Base-by-base conservation (phyloP, 2,797 vertebrate species). In the Acanthornis magna region DNA sequence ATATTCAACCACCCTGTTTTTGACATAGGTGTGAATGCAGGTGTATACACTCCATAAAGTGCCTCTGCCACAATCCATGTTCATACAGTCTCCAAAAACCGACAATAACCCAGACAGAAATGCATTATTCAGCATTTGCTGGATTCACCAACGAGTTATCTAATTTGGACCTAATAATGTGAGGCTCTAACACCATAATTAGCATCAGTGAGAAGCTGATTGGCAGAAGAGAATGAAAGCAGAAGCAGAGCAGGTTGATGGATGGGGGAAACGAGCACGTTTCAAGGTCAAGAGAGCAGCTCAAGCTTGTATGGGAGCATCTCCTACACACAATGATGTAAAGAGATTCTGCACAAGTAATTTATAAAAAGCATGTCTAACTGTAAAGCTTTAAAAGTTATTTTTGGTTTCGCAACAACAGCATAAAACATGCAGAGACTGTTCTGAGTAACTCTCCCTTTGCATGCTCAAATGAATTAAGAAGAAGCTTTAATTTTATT, bases 211-310 rank as follows among this genome's bases (percentile, higher is more conserved):
- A 86, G 66, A 85, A 92, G 27, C 9, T 87, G 77, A 84, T 4
- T 82, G 87, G 65, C 54, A 84, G 82, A 76, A 50, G 11, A 78
- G 23, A 84, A 78, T 0, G 8, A 71, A 34, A 74, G 43, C 20
- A 93, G 54, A 18, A 6, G 0, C 10, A 45, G 47, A 80, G 17
- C n/a, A 80, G 53, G 18, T 23, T 7, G 1, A 29, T 0, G 4
- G 53, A 60, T 0, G 7, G 18, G 1, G 6, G 7, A 88, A 88
- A 78, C 42, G 13, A 53, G 19, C 23, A 78, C 0, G 0, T 36
- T 67, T 84, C 70, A 91, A 91, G 61, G 68, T 70, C 8, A 8
- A 85, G 34, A 55, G 21, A 70, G 27, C 21, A 83, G 40, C 36
- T 77, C 20, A 50, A 61, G 23, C 38, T 65, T 3, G 0, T 20